Base-by-base conservation (phyloP, 53 echinoderm and acorn worm species). In the Paracentrotus lividus region DNA sequence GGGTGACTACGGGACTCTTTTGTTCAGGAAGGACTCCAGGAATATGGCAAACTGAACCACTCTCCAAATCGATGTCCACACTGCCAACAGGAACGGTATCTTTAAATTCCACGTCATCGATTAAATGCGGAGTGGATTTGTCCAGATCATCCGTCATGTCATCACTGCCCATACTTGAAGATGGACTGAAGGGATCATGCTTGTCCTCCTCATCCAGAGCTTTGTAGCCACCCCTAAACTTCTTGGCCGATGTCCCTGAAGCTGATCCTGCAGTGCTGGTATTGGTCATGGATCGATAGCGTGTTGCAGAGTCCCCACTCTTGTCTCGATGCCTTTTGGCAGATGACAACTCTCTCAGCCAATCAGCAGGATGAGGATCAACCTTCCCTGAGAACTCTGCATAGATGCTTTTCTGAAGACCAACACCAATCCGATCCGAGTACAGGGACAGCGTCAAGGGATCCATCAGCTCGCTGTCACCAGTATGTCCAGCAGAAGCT, bases 341-440 rank as follows among this genome's bases (percentile, higher is more conserved):
- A 27, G 54, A 49, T 64, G 90, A 77, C 34, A 92, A 4, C 53
- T 92, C 92, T 77, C 42, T 52, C 23, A 92, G 43, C 59, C 47
- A 92, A 31, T 92, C 92, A 13, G 92, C 5, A 15, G 78, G n/a
- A 18, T 43, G 36, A 43, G 92, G 40, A 49, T 91, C 72, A 14
- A 77, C 90, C 26, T 88, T 68, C 40, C 96, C 98, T 4, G 98
- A 96, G 52, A 98, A 98, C 90, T 98, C 98, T 72, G 96, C 96
- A 54, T 98, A 98, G 94, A 98, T 98, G 93, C 96, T 98, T 86
- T 95, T 92, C 92, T 92, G 92, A 14, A 92, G 92, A 13, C 92
- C 92, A 23, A 92, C 92, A 32, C 92, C 92, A 40, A 92, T 92
- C 20, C 92, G 92, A 54, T 92, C 92, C n/a, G 92, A 92, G 18